A percentile compares a stretch with the other conserved stretches of the same genome.
phyloP scores from a whole-genome alignment of 2,113 vertebrate species.

The Prietella phreatophila region DNA sequence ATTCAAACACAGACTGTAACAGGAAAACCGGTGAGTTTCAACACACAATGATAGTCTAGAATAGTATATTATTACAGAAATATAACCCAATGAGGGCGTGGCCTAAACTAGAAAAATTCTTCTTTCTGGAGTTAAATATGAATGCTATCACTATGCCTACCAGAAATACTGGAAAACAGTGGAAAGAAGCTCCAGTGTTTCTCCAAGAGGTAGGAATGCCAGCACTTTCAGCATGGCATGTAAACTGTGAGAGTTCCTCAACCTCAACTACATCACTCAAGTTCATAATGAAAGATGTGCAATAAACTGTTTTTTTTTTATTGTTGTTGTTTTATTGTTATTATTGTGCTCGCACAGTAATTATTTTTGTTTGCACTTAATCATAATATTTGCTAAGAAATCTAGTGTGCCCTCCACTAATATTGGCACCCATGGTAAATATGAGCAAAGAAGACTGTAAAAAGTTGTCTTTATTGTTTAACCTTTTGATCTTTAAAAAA shows the following conservation, averaged over 20 bases:
- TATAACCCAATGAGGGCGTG: background rate
- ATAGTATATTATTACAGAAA: background rate
- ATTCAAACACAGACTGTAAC: background rate
- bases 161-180: background rate
- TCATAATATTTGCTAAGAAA: background rate
- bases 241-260: background rate
- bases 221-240: background rate
- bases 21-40: background rate
- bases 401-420: no score
- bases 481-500: no score
- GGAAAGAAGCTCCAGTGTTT: no score
- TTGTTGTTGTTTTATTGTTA: no score
- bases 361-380: background rate
- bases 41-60: background rate
- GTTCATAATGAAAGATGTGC: background rate
- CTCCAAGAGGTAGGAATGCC: background rate
- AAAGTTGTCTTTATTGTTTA: no score
- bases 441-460: no score
- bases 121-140: background rate
- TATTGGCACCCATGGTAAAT: no score
- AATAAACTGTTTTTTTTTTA: background rate
- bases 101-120: background rate
- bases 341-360: background rate
- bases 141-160: background rate
- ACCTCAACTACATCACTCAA: background rate